Conservation (phyloP, 2,888 invertebrate genomes). For the Mesorhabditis sp. region DNA sequence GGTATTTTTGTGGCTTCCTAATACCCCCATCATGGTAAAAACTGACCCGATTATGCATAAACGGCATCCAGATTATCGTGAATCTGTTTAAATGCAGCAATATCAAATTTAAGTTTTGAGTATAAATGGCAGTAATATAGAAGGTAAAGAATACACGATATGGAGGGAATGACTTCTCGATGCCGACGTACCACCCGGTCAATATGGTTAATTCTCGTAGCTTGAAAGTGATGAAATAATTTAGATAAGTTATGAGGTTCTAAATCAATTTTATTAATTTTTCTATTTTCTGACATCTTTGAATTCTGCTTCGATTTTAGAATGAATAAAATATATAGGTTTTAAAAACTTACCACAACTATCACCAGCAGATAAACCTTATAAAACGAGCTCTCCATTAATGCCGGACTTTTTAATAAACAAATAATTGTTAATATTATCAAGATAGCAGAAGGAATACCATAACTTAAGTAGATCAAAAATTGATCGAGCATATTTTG, state of each 20-base stretch:
- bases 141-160: background rate
- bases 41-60: background rate
- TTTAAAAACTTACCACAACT: background rate
- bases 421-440: background rate
- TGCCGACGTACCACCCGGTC: background rate
- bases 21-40: too few relatives aligned
- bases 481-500: background rate
- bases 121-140: background rate
- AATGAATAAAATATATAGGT: too few relatives aligned
- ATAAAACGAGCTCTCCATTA: background rate
- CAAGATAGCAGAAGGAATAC: background rate
- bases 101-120: background rate
- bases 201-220: background rate
- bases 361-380: background rate
- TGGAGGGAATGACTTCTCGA: background rate
- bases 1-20: too few relatives aligned
- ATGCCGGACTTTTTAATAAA: background rate
- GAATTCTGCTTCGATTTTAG: too few relatives aligned
- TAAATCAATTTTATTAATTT: too few relatives aligned
- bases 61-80: constrained; percentile 1
- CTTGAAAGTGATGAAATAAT: background rate
- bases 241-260: background rate
- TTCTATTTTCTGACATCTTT: too few relatives aligned
- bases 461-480: background rate
- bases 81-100: background rate